Base-by-base conservation (phyloP, 2,113 vertebrate species). In the Erpornis zantholeuca region DNA sequence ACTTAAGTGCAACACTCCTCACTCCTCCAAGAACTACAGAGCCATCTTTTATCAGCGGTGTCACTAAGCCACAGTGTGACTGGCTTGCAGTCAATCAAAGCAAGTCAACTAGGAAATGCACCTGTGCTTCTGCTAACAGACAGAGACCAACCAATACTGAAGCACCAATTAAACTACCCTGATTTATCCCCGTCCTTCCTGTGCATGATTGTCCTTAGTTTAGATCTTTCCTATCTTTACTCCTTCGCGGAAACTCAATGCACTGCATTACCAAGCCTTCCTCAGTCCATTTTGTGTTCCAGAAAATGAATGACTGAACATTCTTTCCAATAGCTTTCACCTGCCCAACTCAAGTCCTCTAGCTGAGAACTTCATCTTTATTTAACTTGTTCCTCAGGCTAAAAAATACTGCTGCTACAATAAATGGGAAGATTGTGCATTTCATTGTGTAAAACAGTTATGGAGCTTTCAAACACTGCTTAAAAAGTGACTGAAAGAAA, bases 231-330 rank as follows among this genome's bases (percentile, higher is more conserved):
- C n/a, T 42, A 25, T 18, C 16, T 90, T 47, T 1, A 1, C 29
- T 66, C 35, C 42, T 50, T 54, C 20, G 25, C 7, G 10, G 50
- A 22, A 79, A 54, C 31, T 14, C 19, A 77, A 47, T 22, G 33
- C 10, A 33, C n/a, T 35, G 25, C 22, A 49, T 10, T 9, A 0
- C 27, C 64, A 42, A 35, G 13, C 12, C n/a, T 36, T 71, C 44
- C 63, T 59, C 14, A n/a, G 45, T 5, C 15, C 17, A 40, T 61
- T 92, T 85, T 61, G n/a, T 31, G 8, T 16, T 85, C 35, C 28
- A 31, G 18, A 24, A 22, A 29, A 22, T 6, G 3, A 86, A 8
- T 3, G 5, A 11, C 12, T 3, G 1, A 50, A 12, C 1, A 2
- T 12, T 36, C 11, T 72, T 64, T 59, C 56, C 35, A 40, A 38